Evolutionary conservation across 2,888 invertebrate genomes (phyloP).

Genomic region (Drosophila demipolita): DNA sequence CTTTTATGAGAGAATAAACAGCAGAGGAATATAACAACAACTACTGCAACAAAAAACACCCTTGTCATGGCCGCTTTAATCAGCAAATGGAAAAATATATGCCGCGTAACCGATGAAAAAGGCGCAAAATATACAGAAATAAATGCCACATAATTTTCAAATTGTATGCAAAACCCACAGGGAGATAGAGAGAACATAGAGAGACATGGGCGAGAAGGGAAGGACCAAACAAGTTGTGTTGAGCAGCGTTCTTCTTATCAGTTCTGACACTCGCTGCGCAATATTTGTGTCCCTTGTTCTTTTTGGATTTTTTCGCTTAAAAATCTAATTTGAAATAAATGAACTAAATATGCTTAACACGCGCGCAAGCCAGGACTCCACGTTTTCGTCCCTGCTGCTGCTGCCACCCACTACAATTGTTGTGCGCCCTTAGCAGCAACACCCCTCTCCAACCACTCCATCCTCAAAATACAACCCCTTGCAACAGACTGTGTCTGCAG

Average conservation of each 20-base stretch:
- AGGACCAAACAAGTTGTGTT: slow-evolving; percentile 12
- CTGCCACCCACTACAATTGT: slow-evolving; percentile 41
- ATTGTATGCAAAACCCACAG: slow-evolving; percentile 58
- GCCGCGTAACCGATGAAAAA: slow-evolving; percentile 40
- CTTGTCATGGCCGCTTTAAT: slow-evolving; percentile 69
- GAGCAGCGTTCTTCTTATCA: slow-evolving; percentile 41
- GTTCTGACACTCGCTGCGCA: slow-evolving; percentile 43
- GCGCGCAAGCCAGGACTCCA: slow-evolving; percentile 44
- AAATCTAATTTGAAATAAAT: slow-evolving; percentile 83
- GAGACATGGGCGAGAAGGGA: too few species aligned
- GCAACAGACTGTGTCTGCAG: slow-evolving; percentile 20
- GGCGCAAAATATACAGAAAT: slow-evolving; percentile 27
- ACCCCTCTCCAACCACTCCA: not conserved
- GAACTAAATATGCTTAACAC: slow-evolving; percentile 83
- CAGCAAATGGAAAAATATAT: slow-evolving; percentile 72
- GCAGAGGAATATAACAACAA: slow-evolving; percentile 12
- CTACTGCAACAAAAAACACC: slow-evolving; percentile 35
- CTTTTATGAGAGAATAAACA: slow-evolving; percentile 43
- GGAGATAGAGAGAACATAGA: not conserved
- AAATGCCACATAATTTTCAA: slow-evolving; percentile 72
- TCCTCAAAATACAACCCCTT: not conserved
- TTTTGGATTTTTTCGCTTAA: slow-evolving; percentile 62
- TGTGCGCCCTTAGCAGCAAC: slow-evolving; percentile 14
- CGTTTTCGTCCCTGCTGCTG: not conserved
- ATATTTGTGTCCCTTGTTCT: slow-evolving; percentile 48